These are phyloP conservation scores for Arenaria interpres DNA, from an alignment of 2,113 vertebrate species.

Conservation along the genomic window DNA sequence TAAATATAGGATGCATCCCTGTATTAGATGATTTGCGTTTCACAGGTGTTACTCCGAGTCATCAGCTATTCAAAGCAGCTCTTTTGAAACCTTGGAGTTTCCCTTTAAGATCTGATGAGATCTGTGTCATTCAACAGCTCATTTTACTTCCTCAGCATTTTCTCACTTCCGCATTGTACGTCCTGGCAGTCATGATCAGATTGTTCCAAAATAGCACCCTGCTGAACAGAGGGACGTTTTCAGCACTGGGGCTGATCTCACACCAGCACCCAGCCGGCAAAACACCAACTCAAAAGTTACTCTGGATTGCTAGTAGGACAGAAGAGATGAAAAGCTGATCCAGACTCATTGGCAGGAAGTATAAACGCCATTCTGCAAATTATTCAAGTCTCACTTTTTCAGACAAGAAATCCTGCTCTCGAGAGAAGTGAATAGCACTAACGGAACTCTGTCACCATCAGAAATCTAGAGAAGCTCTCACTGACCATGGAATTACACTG, in stretches of 20 bases:
- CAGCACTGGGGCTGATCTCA: not conserved
- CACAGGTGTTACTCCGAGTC: not conserved
- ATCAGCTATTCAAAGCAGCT: not conserved
- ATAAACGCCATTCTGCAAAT: not conserved
- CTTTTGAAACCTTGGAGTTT: slow-evolving; percentile 53
- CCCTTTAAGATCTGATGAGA: slow-evolving; percentile 53
- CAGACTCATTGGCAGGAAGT: not conserved
- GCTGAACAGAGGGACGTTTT: not conserved
- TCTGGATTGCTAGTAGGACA: not conserved
- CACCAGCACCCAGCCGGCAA: not conserved
- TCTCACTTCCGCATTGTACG: slow-evolving; percentile 62
- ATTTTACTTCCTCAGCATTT: slow-evolving; percentile 72
- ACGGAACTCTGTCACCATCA: not conserved
- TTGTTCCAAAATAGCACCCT: slow-evolving; percentile 10
- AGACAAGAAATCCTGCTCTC: not conserved
- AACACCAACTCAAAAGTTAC: not conserved
- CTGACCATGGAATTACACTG: not conserved
- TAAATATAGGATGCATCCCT: not conserved
- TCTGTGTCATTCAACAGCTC: slow-evolving; percentile 33
- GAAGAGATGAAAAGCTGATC: not conserved
- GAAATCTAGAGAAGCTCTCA: not conserved
- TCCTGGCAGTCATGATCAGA: not conserved
- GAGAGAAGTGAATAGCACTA: not conserved
- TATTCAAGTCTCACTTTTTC: not conserved
- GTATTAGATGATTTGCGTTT: not conserved